Percentiles rank a stretch among this genome's conserved stretches.
These are phyloP conservation scores for human (Homo sapiens) DNA, from an alignment of 2,113 vertebrate species.

Conservation along the genomic window DNA sequence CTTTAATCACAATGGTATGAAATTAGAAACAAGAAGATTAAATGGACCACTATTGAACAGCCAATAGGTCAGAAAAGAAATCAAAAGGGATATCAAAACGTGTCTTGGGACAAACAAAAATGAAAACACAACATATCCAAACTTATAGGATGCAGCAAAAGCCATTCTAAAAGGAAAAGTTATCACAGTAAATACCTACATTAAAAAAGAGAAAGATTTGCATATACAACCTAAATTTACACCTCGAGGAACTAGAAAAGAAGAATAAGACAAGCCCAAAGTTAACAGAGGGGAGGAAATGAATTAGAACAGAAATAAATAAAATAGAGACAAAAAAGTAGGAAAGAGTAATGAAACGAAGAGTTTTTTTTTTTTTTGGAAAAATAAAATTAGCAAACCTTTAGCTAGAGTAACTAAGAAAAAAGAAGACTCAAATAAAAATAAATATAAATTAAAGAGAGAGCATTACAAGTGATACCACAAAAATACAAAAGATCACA, in stretches of 20 bases:
- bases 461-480: not conserved
- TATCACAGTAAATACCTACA: not conserved
- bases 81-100: not conserved
- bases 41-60: not conserved
- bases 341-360: not conserved
- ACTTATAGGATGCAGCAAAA: not conserved
- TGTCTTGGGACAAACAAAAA: not conserved
- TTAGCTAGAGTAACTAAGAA: not conserved
- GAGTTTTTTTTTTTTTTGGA: not conserved
- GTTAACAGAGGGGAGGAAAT: not conserved
- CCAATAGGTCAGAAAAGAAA: not conserved
- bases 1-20: not conserved
- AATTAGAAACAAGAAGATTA: not conserved
- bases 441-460: not conserved
- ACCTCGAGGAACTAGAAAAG: not conserved
- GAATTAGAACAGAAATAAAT: not conserved
- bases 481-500: not conserved
- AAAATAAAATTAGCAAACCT: not conserved
- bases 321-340: not conserved
- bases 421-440: not conserved
- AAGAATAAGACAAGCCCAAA: not conserved
- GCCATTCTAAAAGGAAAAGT: not conserved
- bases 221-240: not conserved
- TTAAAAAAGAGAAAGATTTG: not conserved
- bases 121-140: not conserved